A percentile compares a stretch with the other conserved stretches of the same genome.
These are phyloP conservation scores for Diacarnus erythraeanus DNA, from an alignment of 37 sponge, comb jelly and placozoan species.

Conservation along the genomic window DNA sequence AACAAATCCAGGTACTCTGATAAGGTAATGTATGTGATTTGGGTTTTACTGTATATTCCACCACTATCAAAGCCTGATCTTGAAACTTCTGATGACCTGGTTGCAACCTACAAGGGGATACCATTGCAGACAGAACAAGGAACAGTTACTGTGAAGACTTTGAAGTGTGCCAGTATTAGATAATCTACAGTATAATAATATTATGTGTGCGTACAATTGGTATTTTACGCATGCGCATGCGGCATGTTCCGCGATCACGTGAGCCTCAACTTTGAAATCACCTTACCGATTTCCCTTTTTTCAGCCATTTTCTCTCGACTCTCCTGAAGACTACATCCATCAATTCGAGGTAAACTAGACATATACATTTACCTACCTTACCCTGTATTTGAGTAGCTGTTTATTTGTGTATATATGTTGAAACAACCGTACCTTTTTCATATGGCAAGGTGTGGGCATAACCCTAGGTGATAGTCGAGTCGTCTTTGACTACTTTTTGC, in stretches of 20 bases:
- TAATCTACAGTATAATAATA: constrained; percentile 29
- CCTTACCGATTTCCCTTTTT: neutral
- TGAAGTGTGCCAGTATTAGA: constrained; percentile 55
- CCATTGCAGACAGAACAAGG: constrained; percentile 51
- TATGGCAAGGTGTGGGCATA: neutral
- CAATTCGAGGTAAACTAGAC: neutral
- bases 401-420: too few relatives aligned
- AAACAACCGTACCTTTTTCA: neutral
- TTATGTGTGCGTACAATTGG: too few relatives aligned
- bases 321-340: neutral
- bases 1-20: constrained; percentile 74
- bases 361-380: neutral
- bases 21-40: neutral
- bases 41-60: neutral
- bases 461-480: neutral
- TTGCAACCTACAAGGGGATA: constrained; percentile 54
- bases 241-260: neutral
- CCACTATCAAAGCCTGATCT: constrained; percentile 51
- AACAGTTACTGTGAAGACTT: constrained; percentile 31
- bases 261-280: neutral
- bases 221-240: too few relatives aligned
- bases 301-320: neutral
- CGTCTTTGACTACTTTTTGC: neutral
- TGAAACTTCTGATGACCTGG: constrained; percentile 1
- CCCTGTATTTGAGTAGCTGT: too few relatives aligned